These are phyloP conservation scores for Babylonia areolata DNA, from an alignment of 1,140 invertebrate genomes.

Conservation along the genomic window DNA sequence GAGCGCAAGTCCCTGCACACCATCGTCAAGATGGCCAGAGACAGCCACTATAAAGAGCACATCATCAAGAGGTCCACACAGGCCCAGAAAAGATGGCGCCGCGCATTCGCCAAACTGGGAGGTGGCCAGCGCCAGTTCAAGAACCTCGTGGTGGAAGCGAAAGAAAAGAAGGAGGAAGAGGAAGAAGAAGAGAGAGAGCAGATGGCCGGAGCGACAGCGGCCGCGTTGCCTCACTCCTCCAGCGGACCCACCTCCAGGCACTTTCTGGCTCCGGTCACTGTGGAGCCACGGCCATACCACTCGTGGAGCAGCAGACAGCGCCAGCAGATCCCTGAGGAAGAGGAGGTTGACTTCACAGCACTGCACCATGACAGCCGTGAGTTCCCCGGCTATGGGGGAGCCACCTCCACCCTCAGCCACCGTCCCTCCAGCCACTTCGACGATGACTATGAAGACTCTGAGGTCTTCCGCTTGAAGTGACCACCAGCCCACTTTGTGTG, in stretches of 20 bases:
- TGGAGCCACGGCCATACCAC: not conserved
- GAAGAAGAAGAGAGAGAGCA: not conserved
- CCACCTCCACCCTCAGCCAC: not conserved
- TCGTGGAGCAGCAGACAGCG: not conserved
- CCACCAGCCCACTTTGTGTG: too few relatives aligned
- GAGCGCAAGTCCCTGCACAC: slow-evolving; percentile 47
- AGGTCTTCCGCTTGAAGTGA: not conserved
- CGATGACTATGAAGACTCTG: not conserved
- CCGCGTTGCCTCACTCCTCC: too few relatives aligned
- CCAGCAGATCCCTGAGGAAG: not conserved
- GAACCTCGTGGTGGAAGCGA: not conserved
- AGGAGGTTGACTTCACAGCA: not conserved
- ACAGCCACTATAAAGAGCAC: slow-evolving; percentile 16
- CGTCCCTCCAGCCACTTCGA: not conserved
- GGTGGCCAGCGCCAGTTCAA: not conserved
- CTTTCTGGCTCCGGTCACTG: not conserved
- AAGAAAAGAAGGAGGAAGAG: not conserved
- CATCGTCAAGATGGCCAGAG: slow-evolving; percentile 51
- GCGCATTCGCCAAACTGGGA: not conserved
- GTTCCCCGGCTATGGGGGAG: not conserved
- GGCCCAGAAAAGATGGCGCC: slow-evolving; percentile 35
- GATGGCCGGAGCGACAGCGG: not conserved
- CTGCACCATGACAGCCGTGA: not conserved
- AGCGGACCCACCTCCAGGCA: too few relatives aligned
- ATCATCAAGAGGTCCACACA: slow-evolving; percentile 39